Evolutionary conservation across 2,888 invertebrate species (phyloP), one percentile per base, ranked within the genome.

Genomic region (Cordylochernes scorpioides): DNA sequence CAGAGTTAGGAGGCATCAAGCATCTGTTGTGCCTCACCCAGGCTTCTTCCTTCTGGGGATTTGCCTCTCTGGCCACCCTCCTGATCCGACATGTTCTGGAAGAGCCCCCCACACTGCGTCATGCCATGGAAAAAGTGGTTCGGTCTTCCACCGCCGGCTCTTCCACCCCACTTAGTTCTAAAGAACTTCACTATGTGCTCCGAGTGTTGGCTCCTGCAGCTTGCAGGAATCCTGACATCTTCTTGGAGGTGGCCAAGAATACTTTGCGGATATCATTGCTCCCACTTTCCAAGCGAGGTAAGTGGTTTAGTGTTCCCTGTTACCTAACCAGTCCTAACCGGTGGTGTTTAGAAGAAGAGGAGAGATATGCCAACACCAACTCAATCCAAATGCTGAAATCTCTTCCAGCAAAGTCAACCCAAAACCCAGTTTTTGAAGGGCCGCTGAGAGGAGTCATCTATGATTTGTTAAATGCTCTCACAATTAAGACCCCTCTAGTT

Each of bases 11-110:
- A n/a, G 77, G 75, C 2, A 64, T 74, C 1, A 62, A 63, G 29
- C 55, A 68, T 27, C 50, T 77, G n/a, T 53, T 77, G 4, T 61
- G 63, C 27, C 61, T 75, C 53, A 68, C 65, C 14, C 68, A 71
- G 47, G 61, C 63, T 3, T 67, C 67, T 32, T 62, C 65, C 12
- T 73, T 74, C 45, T 64, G 65, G 39, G 73, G 73, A 3, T 71
- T 71, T 46, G 63, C 68, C 6, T 69, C 68, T 10, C 54, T 77
- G 32, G 67, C 70, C 1, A 72, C 73, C 1, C 59, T 77, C 12
- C 53, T 78, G 10, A 67, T 77, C 41, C 59, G 77, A 10, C 77
- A 78, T 44, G 64, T 71, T 1, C 53, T 78, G 17, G 77, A 78
- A 51, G 73, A 73, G 33, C 68, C 70, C 0, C 51, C 58, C 4